Evolutionary conservation across 2,113 vertebrate species (phyloP).

Genomic region (Lota lota): DNA sequence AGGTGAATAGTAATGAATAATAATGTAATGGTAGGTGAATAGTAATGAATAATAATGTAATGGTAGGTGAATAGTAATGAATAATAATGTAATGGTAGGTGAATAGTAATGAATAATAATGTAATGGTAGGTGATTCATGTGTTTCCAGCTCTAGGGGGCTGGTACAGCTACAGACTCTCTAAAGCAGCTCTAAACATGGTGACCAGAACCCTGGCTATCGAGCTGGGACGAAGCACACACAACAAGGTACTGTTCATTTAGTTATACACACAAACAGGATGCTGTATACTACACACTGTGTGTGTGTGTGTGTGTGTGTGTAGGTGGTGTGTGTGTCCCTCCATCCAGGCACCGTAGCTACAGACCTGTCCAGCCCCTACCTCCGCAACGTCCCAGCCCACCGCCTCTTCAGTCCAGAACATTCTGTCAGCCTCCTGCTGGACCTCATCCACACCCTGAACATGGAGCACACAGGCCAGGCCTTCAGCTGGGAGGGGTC

Average conservation of each 20-base stretch:
- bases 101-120: no score
- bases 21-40: no score
- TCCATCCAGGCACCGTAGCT: slow-evolving; percentile 62
- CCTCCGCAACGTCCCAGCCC: slow-evolving; percentile 59
- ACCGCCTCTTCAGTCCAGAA: slow-evolving; percentile 63
- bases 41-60: no score
- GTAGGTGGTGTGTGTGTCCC: slow-evolving; percentile 69
- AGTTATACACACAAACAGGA: no score
- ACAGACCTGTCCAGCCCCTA: slow-evolving; percentile 70
- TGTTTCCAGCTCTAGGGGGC: slow-evolving; percentile 59
- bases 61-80: no score
- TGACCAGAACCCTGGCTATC: slow-evolving; percentile 69
- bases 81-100: no score
- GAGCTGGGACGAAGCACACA: slow-evolving; percentile 59
- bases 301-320: slow-evolving; percentile 16
- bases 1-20: no score
- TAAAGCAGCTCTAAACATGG: slow-evolving; percentile 73
- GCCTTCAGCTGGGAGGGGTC: slow-evolving; percentile 62
- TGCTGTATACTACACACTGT: no score
- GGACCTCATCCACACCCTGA: slow-evolving; percentile 53
- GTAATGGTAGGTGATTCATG: not conserved
- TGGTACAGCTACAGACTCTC: slow-evolving; percentile 72
- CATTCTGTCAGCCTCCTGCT: slow-evolving; percentile 64
- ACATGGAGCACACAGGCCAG: slow-evolving; percentile 53
- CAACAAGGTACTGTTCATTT: slow-evolving; percentile 44